Conservation (phyloP, 92 coral and sea anemone species). For the Paramuricea clavata region DNA sequence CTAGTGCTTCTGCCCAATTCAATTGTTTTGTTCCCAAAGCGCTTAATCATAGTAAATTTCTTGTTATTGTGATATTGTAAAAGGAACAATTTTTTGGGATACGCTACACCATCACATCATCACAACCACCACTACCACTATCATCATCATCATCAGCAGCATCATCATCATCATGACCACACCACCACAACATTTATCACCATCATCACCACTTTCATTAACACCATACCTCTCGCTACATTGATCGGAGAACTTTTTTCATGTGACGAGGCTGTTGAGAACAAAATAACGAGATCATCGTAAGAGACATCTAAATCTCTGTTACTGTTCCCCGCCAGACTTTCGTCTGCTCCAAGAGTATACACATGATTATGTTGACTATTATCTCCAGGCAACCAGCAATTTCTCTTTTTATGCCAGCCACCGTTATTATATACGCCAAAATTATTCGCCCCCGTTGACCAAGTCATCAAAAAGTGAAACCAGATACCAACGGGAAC, state of each 20-base stretch:
- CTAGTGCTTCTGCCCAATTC: no score
- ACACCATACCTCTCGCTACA: slow-evolving; percentile 5
- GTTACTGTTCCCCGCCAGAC: slow-evolving; percentile 8
- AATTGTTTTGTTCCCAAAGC: no score
- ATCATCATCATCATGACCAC: no score
- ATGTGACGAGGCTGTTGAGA: not conserved
- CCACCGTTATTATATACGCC: not conserved
- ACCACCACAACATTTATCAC: no score
- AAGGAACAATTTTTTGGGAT: no score
- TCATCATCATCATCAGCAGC: no score
- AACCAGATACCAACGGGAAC: not conserved
- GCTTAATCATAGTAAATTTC: no score
- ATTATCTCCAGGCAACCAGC: not conserved
- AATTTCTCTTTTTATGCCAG: not conserved
- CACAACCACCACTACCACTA: no score
- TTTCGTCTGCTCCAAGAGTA: slow-evolving; percentile 9
- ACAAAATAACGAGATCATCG: slow-evolving; percentile 9
- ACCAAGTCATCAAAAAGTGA: slow-evolving; percentile 4
- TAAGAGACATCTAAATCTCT: slow-evolving; percentile 3
- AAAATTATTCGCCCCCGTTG: not conserved
- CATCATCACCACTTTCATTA: no score
- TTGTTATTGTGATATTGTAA: no score
- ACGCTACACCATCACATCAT: no score
- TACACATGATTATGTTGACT: not conserved
- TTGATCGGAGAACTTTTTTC: not conserved